phyloP scores from a whole-genome alignment of 1,140 invertebrate genomes.

The Drosophila nigromelanica region DNA sequence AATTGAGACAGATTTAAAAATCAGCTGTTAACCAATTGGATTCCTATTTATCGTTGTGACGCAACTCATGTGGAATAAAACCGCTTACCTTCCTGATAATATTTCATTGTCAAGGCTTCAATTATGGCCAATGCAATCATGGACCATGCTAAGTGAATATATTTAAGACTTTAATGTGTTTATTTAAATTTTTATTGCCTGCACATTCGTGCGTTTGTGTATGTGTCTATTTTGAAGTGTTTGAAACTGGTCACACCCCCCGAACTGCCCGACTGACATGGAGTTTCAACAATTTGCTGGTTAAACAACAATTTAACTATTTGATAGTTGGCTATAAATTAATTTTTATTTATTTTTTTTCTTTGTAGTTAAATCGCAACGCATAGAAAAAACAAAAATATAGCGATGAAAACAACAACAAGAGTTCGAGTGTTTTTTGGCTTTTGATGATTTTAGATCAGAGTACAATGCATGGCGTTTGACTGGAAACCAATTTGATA shows the following conservation, averaged over 20 bases:
- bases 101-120: constrained; percentile 15
- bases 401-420: background rate
- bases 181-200: constrained; percentile 35
- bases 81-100: constrained; percentile 1
- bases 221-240: background rate
- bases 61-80: background rate
- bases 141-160: background rate
- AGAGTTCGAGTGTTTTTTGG: constrained; percentile 1
- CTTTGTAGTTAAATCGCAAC: background rate
- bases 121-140: constrained; percentile 9
- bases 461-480: constrained; percentile 1
- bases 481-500: constrained; percentile 15
- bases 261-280: background rate
- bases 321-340: constrained; percentile 21
- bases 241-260: constrained; percentile 24
- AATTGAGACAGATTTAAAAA: too few species aligned
- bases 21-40: background rate
- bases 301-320: constrained; percentile 6
- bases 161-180: constrained; percentile 31
- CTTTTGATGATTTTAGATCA: constrained; percentile 9
- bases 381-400: constrained; percentile 1
- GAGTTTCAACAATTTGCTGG: constrained; percentile 7
- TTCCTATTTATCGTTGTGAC: background rate
- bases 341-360: constrained; percentile 8
- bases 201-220: constrained; percentile 5